A percentile compares a stretch with the other conserved stretches of the same genome.
Conservation (phyloP, 2,113 vertebrate genomes). For the Melanerpes aurifrons region DNA sequence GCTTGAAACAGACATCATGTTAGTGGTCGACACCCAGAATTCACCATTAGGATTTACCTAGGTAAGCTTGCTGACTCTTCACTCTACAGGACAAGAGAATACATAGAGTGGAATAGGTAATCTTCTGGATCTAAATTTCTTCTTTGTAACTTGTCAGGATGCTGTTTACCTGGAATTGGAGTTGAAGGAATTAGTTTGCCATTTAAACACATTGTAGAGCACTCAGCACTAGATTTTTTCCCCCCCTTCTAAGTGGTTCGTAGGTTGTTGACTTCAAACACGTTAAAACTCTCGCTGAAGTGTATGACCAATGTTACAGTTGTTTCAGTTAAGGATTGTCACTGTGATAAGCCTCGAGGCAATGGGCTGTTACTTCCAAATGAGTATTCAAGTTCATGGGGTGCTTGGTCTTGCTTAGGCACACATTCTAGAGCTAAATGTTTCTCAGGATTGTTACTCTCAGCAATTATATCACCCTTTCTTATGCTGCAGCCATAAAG, state of each 20-base stretch:
- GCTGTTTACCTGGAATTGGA: not conserved
- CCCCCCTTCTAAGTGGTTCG: not conserved
- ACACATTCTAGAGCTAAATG: not conserved
- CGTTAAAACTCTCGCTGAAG: not conserved
- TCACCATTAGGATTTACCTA: not conserved
- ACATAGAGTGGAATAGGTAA: not conserved
- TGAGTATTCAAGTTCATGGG: not conserved
- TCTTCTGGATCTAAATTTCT: not conserved
- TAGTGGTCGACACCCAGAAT: not conserved
- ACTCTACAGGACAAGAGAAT: not conserved
- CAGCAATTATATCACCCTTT: not conserved
- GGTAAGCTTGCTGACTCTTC: not conserved
- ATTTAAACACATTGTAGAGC: not conserved
- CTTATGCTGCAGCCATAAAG: not conserved
- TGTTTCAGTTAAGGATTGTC: not conserved
- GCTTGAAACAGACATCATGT: not conserved
- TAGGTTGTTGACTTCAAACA: not conserved
- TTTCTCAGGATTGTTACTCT: not conserved
- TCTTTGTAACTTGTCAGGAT: not conserved
- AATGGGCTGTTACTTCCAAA: not conserved
- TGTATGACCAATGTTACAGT: no score
- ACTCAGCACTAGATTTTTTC: not conserved
- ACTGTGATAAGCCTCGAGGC: not conserved
- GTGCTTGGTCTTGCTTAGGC: not conserved
- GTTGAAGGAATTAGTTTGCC: not conserved